Evolutionary conservation across 2,888 invertebrate species (phyloP), one percentile per base, ranked within the genome.

Genomic region (Argyresthia albistria): DNA sequence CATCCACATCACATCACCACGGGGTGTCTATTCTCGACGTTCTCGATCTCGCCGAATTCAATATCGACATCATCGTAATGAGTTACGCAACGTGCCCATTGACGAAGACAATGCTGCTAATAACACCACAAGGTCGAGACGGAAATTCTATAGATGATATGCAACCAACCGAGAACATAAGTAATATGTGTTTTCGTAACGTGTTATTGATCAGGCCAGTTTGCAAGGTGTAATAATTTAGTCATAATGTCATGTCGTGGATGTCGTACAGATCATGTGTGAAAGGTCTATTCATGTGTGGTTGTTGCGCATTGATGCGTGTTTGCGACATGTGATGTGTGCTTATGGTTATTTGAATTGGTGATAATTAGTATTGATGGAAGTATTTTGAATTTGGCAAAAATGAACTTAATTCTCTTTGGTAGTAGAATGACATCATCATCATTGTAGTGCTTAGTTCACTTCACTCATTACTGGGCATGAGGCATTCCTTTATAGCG

Each of bases 111-210:
- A 46, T n/a, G 25, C 46, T 2, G 35, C 55, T 70, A 80, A 76
- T 75, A 25, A 72, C 59, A 71, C 69, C 25, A 68, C 81, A 83
- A 83, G 82, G 83, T 77, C 70, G 64, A 54, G 62, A 60, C 63
- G 63, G 60, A 67, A 68, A 70, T 14, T 45, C 39, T 67, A 72
- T 62, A 69, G 62, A 67, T 64, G 66, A 69, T 67, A 67, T 66
- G 65, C 63, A 25, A 25, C 62, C 65, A 64, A 60, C 62, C 63
- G 70, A 66, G 69, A 69, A 73, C 76, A 73, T 73, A n/a, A n/a
- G 72, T 66, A 60, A 46, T n/a, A n/a, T 35, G 25, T 55, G 57
- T 55, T 70, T 60, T 62, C 60, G 73, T 65, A 74, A 71, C 63
- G 53, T 56, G 56, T 58, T 58, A 61, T 63, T 70, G 66, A 68